These are phyloP conservation scores for Muntiacus muntjak DNA, from an alignment of 2,113 vertebrate species.

Conservation along the genomic window DNA sequence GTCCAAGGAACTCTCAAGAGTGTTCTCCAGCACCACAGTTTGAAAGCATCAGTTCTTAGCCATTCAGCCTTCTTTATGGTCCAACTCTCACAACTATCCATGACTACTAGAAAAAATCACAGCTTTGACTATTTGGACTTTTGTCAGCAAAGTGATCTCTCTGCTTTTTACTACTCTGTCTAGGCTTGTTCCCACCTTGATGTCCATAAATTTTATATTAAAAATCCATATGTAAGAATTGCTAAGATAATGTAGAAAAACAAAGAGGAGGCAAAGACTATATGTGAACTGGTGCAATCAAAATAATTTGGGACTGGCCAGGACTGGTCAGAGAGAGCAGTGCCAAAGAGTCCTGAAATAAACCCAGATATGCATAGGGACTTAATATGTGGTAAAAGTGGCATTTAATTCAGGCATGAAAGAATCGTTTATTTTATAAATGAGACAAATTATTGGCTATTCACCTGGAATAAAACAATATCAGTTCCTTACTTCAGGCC, in stretches of 20 bases:
- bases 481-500: neutral
- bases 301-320: neutral
- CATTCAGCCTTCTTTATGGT: neutral
- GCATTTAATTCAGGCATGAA: slow-evolving; percentile 43
- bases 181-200: too few species aligned
- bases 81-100: neutral
- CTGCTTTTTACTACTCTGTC: too few species aligned
- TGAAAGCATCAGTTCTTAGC: neutral
- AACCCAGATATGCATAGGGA: slow-evolving; percentile 25
- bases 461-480: slow-evolving; percentile 29
- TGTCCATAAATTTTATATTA: neutral
- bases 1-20: neutral
- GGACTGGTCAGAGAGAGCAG: neutral
- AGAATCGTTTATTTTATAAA: slow-evolving; percentile 62
- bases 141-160: too few species aligned
- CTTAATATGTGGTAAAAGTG: slow-evolving; percentile 48
- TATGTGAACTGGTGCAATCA: neutral
- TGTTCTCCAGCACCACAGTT: neutral
- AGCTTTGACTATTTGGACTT: too few species aligned
- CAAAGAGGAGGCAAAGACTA: neutral
- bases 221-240: neutral
- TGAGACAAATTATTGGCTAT: slow-evolving; percentile 38
- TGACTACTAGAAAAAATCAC: neutral
- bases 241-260: neutral
- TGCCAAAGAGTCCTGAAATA: neutral